Conservation (phyloP, 1,140 invertebrate species). For the Solenopsis invicta region DNA sequence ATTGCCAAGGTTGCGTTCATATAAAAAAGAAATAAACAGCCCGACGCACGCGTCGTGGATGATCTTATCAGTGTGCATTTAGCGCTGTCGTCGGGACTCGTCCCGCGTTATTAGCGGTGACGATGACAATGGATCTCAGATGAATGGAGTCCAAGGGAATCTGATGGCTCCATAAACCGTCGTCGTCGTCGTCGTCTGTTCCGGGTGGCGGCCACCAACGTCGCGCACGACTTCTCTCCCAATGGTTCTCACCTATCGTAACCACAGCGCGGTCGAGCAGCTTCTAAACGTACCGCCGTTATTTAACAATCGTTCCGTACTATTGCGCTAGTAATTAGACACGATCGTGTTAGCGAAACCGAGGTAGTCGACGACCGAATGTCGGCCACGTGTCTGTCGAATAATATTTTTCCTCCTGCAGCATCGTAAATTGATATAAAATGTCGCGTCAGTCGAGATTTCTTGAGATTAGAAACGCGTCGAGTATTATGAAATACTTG, state of each 20-base stretch:
- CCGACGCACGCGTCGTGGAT: neutral
- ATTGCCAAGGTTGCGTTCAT: conserved; percentile 3
- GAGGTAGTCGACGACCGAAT: conserved; percentile 1
- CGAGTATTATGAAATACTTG: neutral
- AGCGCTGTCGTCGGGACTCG: conserved; percentile 18
- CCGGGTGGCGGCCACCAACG: conserved; percentile 77
- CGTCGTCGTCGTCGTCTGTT: conserved; percentile 43
- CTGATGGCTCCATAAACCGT: conserved; percentile 62
- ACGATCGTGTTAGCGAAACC: conserved; percentile 73
- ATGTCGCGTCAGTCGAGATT: neutral
- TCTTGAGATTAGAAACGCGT: neutral
- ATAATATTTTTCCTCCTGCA: neutral
- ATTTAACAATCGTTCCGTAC: conserved; percentile 72
- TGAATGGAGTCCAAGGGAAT: conserved; percentile 64
- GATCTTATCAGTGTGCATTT: conserved; percentile 34
- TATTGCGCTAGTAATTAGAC: conserved; percentile 74
- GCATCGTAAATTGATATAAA: neutral
- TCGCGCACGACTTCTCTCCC: conserved; percentile 72
- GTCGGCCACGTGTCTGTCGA: neutral
- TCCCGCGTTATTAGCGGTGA: conserved; percentile 50
- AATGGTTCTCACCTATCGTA: conserved; percentile 73
- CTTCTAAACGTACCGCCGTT: conserved; percentile 72
- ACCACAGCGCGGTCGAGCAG: conserved; percentile 62
- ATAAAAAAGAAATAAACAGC: neutral
- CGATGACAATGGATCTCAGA: conserved; percentile 63